phyloP scores from a whole-genome alignment of 2,797 vertebrate genomes.

The Heterohyrax brucei region DNA sequence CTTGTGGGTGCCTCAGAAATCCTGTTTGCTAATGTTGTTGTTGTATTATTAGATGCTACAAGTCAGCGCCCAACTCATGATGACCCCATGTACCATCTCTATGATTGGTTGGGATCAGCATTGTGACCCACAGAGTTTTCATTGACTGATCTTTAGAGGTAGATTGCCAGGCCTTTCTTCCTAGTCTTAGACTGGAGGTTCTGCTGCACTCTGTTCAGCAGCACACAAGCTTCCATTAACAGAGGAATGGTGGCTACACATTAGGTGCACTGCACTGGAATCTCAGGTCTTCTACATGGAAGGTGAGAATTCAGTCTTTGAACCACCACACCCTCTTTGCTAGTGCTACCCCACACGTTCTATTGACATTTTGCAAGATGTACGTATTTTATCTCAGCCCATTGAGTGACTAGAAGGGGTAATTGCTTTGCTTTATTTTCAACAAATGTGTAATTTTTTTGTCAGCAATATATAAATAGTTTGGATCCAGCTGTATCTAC shows the following conservation, averaged over 20 bases:
- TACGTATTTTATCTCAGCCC: constrained; percentile 56
- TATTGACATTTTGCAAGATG: not conserved
- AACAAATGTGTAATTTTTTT: constrained; percentile 53
- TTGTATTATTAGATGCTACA: not conserved
- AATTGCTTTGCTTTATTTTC: constrained; percentile 69
- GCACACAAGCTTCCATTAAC: not conserved
- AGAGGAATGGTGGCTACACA: not conserved
- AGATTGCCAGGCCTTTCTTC: not conserved
- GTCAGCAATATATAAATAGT: constrained; percentile 62
- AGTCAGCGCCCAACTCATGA: not conserved
- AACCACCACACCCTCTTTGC: not conserved
- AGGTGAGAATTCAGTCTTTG: not conserved
- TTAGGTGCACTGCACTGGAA: not conserved
- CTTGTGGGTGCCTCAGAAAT: constrained; percentile 60
- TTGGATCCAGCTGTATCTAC: constrained; percentile 37
- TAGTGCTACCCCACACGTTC: not conserved
- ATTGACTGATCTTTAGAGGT: not conserved
- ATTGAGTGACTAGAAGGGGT: constrained; percentile 13
- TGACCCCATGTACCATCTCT: not conserved
- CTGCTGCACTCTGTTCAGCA: not conserved
- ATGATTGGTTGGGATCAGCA: not conserved
- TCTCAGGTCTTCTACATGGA: not conserved
- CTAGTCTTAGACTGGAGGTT: not conserved
- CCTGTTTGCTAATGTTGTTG: not conserved
- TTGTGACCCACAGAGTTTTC: not conserved